Conservation (phyloP, 2,113 vertebrate genomes). For the Deroptyus accipitrinus region DNA sequence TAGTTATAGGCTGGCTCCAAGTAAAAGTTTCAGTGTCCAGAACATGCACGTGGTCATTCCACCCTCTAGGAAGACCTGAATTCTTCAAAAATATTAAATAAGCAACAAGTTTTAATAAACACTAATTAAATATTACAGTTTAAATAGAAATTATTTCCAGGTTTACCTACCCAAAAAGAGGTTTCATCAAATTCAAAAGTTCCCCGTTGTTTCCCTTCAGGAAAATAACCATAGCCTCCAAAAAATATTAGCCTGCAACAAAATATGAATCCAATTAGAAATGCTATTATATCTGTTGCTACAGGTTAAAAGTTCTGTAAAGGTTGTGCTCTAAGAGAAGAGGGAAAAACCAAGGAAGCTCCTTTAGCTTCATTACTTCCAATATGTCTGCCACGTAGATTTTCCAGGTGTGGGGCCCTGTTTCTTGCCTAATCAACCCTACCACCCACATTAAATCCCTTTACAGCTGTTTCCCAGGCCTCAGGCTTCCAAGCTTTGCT, state of each 20-base stretch:
- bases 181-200: conserved; percentile 94
- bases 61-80: conserved; percentile 87
- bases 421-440: background rate
- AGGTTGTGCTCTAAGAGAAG: background rate
- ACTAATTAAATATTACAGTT: background rate
- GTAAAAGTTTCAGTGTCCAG: conserved; percentile 89
- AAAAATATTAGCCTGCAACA: conserved; percentile 89
- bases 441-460: background rate
- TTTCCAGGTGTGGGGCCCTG: background rate
- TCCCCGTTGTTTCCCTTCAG: conserved; percentile 83
- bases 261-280: background rate
- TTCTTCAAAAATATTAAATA: conserved; percentile 69
- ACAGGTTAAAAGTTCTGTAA: background rate
- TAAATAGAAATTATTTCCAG: background rate
- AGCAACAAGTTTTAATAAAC: background rate
- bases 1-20: conserved; percentile 92
- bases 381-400: accelerated
- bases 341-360: background rate
- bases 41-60: conserved; percentile 95
- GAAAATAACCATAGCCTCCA: conserved; percentile 93
- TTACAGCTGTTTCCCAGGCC: background rate
- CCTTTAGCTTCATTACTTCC: background rate
- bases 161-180: conserved; percentile 83
- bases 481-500: background rate
- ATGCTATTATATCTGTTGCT: background rate